A percentile compares a stretch with the other conserved stretches of the same genome.
Conservation (phyloP, 2,888 invertebrate genomes). For the Euproctis similis region DNA sequence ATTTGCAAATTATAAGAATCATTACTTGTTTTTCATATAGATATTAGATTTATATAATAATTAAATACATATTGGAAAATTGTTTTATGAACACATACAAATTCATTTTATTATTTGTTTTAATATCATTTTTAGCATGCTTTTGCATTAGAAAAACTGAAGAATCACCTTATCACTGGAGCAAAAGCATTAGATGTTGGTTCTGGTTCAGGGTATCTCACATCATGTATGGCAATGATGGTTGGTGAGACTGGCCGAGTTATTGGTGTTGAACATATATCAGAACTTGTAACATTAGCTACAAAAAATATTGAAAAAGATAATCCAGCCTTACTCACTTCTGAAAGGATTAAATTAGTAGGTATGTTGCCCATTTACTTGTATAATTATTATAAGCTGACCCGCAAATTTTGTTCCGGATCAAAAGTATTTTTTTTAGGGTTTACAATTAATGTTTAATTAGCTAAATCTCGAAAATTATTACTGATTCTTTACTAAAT, state of each 20-base stretch:
- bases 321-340: conserved; percentile 80
- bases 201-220: conserved; percentile 94
- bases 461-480: too few relatives aligned
- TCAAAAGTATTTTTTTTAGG: too few relatives aligned
- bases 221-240: conserved; percentile 92
- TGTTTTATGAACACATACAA: too few relatives aligned
- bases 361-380: too few relatives aligned
- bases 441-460: too few relatives aligned
- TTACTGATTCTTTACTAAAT: too few relatives aligned
- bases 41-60: background rate
- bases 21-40: background rate
- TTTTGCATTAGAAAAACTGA: conserved; percentile 89
- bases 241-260: conserved; percentile 81
- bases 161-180: conserved; percentile 84
- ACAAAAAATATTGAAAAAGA: conserved; percentile 84
- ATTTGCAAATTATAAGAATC: too few relatives aligned
- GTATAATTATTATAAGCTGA: too few relatives aligned
- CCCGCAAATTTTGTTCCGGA: too few relatives aligned
- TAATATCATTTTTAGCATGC: conserved; percentile 80
- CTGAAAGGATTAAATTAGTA: conserved; percentile 81
- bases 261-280: conserved; percentile 94
- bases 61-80: background rate
- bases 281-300: conserved; percentile 85
- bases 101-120: too few relatives aligned
- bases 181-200: conserved; percentile 92